These are phyloP conservation scores for Zingel zingel DNA, from an alignment of 2,113 vertebrate species.

Conservation along the genomic window DNA sequence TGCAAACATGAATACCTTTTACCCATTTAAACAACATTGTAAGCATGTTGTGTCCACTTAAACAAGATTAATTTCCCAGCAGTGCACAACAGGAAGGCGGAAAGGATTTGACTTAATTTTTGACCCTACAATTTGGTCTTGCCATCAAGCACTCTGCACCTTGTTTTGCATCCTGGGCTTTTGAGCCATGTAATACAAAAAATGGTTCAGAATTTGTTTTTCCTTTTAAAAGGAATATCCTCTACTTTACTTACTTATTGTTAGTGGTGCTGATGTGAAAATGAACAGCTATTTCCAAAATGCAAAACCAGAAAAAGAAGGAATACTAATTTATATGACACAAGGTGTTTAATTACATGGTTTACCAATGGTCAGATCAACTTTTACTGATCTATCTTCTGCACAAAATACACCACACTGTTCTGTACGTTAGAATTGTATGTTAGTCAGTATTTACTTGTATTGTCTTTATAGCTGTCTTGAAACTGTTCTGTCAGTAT, in stretches of 20 bases:
- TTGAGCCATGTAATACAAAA: neutral
- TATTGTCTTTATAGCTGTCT: neutral
- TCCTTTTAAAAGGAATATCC: neutral
- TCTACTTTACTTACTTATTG: neutral
- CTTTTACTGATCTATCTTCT: neutral
- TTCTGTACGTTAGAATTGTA: neutral
- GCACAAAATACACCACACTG: neutral
- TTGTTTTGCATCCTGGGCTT: neutral
- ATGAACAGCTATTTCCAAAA: neutral
- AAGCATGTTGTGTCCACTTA: slow-evolving; percentile 21
- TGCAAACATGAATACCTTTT: slow-evolving; percentile 21
- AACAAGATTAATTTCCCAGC: slow-evolving; percentile 7
- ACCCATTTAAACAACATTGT: slow-evolving; percentile 16
- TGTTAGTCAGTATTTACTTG: neutral
- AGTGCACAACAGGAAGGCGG: neutral
- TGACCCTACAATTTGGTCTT: neutral
- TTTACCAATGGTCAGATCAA: neutral
- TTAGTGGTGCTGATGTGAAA: neutral
- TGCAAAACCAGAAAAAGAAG: neutral
- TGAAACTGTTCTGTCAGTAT: neutral
- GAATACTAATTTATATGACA: neutral
- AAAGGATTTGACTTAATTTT: neutral
- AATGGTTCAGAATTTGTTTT: neutral
- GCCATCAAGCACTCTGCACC: neutral
- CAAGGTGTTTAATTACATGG: neutral